Evolutionary conservation across 1,140 invertebrate genomes (phyloP), one percentile per base, ranked within the genome.

Genomic region (Meloidogyne chitwoodi): DNA sequence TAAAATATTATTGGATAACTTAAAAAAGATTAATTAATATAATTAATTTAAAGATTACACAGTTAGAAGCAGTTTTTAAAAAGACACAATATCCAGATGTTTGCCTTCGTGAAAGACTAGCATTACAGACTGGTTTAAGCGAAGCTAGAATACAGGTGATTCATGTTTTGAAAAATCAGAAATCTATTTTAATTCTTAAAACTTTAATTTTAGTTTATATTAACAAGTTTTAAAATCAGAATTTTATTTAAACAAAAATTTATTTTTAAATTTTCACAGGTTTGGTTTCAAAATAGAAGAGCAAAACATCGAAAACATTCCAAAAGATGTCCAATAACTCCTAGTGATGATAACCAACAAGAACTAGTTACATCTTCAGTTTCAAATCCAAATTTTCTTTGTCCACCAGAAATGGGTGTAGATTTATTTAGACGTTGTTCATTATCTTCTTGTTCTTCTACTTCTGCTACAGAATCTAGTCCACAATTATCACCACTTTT

Each of bases 261-360:
- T 26, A 11, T 74, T 12, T 5, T 16, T 74, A 24, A 24, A 6
- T 12, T 27, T 76, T 56, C 16, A n/a, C n/a, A 76, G 75, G 76
- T 77, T 12, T 77, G 76, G 76, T 77, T 77, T 65, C 76, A 77
- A 76, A 77, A 77, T 27, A 24, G 76, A n/a, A 27, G 76, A 41
- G 76, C 76, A 14, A 77, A 77, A 29, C 34, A 38, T 12, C 74
- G 76, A 44, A 77, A 76, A 31, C 38, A 69, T 26, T 29, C 44
- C 19, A 76, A 75, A 74, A 24, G 41, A 8, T 76, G 27, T 14
- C 22, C 24, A 27, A n/a, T 12, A 24, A 38, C 27, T 22, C n/a
- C 34, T 26, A 34, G 31, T 34, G 19, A 48, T 19, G 27, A 41
- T 68, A 16, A 16, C 22, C 26, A 29, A 26, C 64, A 64, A 26